Evolutionary conservation across 2,797 vertebrate species (phyloP).

Genomic region (Esox lucius): DNA sequence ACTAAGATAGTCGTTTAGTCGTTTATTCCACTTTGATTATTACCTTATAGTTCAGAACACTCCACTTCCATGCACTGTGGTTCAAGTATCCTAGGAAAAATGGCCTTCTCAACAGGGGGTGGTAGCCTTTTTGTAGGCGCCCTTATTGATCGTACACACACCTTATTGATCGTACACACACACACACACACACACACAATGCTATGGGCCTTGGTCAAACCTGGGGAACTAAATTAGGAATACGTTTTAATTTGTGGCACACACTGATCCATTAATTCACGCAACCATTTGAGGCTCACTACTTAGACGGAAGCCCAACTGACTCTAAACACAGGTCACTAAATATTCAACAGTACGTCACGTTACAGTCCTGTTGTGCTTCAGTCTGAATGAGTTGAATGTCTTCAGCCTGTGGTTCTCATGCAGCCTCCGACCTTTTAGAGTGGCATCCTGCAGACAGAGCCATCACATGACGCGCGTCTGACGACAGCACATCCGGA

Average conservation of each 20-base stretch:
- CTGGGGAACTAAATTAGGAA: not conserved
- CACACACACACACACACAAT: no score
- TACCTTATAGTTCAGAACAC: constrained; percentile 45
- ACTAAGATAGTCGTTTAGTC: no score
- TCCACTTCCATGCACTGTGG: constrained; percentile 57
- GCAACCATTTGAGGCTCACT: no score
- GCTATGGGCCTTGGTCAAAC: not conserved
- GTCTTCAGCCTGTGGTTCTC: not conserved
- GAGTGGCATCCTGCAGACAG: constrained; percentile 46
- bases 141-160: constrained; percentile 49
- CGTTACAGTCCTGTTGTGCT: no score
- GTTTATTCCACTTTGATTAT: no score
- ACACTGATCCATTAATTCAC: no score
- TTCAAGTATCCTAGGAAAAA: constrained; percentile 65
- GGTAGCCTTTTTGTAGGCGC: constrained; percentile 71
- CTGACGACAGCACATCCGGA: constrained; percentile 54
- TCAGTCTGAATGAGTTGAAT: not conserved
- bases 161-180: no score
- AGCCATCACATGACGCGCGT: constrained; percentile 61
- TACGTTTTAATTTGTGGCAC: no score
- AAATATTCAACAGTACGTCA: no score
- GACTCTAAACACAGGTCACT: no score
- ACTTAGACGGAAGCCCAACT: no score
- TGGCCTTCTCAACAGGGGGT: constrained; percentile 61
- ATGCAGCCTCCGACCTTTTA: not conserved